Evolutionary conservation across 2,113 vertebrate genomes (phyloP), one percentile per base, ranked within the genome.

Genomic region (Hippopotamus amphibius): DNA sequence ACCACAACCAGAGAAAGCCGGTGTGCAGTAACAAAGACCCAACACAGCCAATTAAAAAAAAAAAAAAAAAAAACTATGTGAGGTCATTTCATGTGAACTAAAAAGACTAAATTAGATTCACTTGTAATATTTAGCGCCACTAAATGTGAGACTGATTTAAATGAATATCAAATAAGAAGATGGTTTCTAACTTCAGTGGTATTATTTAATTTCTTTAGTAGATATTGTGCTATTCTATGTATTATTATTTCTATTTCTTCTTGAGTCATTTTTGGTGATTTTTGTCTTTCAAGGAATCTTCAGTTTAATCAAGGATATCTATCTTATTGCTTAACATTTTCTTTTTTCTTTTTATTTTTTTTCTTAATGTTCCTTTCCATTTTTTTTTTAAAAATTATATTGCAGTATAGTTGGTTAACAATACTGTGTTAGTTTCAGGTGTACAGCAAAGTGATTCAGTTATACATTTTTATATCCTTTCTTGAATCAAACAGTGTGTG

Each of bases 131-230:
- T 94, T 17, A 95, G n/a, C 7, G 6, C 9, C 86, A 61, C 41
- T 83, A 95, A 97, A 69, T 88, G 19, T 43, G 43, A 90, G 43
- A 71, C 59, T 41, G 46, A 69, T 87, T 77, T 83, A 93, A 88
- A 77, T 69, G 66, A 43, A 63, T 85, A n/a, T 92, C 50, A 77
- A 66, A 72, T 79, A 72, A 57, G 30, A 93, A 43, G 13, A 68
- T 92, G 24, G 30, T 87, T 92, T 87, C 55, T 81, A 74, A 80
- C 12, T 74, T 84, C 74, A 82, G 16, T 88, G 43, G 19, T 69
- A 24, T 72, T 74, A 22, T 68, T 83, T 76, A 30, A 26, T 84
- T 50, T 95, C 30, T 57, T 74, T 22, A 65, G 28, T 55, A 74
- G 68, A 46, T 74, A 55, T 9, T 46, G 6, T 74, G 46, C 48